Percentiles rank a stretch among this genome's conserved stretches.
Conservation (phyloP, 2,113 vertebrate genomes). For the Mormoops blainvillei region DNA sequence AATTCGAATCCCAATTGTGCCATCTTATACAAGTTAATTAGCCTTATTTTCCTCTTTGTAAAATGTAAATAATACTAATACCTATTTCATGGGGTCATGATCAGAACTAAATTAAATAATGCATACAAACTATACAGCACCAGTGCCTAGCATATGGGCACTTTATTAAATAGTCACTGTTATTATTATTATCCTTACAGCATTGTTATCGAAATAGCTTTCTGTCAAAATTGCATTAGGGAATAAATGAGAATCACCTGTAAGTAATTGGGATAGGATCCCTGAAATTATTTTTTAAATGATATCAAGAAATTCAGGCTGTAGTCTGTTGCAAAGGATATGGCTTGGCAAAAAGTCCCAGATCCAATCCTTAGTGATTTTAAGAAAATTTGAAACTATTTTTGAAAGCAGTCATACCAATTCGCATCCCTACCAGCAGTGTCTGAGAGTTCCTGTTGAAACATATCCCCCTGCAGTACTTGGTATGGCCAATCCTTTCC, state of each 20-base stretch:
- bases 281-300: not conserved
- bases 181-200: not conserved
- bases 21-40: not conserved
- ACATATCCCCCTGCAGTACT: not conserved
- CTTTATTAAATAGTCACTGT: not conserved
- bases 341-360: not conserved
- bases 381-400: not conserved
- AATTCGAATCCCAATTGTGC: not conserved
- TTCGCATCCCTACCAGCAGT: not conserved
- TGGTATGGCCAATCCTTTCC: not conserved
- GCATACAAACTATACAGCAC: not conserved
- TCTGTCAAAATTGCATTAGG: not conserved
- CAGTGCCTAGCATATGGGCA: not conserved
- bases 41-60: not conserved
- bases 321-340: not conserved
- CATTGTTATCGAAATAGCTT: not conserved
- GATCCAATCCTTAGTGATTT: not conserved
- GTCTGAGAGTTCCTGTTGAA: not conserved
- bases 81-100: not conserved
- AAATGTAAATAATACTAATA: not conserved
- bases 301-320: not conserved
- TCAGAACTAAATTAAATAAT: not conserved
- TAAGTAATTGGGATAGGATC: not conserved
- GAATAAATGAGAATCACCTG: not conserved
- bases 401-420: not conserved